These are phyloP conservation scores for Tipula confusa DNA, from an alignment of 2,888 invertebrate species.

Conservation along the genomic window DNA sequence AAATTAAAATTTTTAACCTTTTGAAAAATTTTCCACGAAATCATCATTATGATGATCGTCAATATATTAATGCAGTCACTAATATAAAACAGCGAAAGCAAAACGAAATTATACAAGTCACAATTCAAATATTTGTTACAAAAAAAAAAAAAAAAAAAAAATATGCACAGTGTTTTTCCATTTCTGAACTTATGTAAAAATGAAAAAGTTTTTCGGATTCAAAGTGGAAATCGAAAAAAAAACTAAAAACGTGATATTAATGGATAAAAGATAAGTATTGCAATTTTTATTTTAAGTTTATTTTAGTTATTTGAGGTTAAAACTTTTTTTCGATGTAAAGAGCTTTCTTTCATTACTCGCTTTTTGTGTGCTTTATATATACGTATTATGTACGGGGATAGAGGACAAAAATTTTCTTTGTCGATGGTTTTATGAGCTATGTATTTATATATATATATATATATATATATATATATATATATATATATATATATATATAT, in stretches of 20 bases:
- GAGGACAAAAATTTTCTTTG: background rate
- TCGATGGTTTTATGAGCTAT: background rate
- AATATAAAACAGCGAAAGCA: background rate
- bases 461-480: too few species aligned
- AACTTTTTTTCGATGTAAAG: background rate
- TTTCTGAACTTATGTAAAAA: background rate
- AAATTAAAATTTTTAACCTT: background rate
- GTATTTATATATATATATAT: too few species aligned
- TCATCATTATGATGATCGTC: background rate
- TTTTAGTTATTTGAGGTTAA: background rate
- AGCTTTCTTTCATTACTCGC: background rate
- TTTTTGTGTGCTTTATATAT: background rate
- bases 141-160: too few species aligned
- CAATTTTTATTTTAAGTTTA: background rate
- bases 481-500: too few species aligned
- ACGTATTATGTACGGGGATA: too few species aligned
- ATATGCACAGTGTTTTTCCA: background rate
- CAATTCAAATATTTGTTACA: constrained; percentile 1
- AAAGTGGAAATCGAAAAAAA: constrained; percentile 5
- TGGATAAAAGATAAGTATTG: background rate
- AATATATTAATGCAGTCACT: background rate
- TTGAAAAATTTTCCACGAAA: background rate
- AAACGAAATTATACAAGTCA: background rate
- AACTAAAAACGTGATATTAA: background rate
- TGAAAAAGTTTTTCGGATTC: background rate